phyloP scores from a whole-genome alignment of 2,797 vertebrate species.

The Odontamblyopus rebecca region DNA sequence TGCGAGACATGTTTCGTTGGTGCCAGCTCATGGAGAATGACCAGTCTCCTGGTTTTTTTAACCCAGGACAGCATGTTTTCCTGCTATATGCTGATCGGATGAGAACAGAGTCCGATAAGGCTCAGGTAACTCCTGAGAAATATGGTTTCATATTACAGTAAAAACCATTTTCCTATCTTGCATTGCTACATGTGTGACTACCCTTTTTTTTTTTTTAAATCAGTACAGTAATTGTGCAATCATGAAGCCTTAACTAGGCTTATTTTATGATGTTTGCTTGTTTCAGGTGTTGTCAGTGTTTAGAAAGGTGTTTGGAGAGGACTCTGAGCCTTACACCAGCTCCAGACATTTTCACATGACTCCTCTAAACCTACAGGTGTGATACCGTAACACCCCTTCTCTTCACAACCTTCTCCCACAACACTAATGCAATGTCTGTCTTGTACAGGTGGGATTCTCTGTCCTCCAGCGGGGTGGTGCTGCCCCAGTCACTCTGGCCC shows the following conservation, averaged over 20 bases:
- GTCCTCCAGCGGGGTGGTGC: conserved; percentile 86
- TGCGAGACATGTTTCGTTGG: conserved; percentile 97
- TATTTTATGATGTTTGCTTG: not conserved
- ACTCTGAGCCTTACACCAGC: conserved; percentile 81
- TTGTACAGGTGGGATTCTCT: conserved; percentile 87
- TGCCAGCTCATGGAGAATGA: conserved; percentile 96
- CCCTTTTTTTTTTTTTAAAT: not conserved
- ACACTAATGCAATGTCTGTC: not conserved
- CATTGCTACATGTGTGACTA: not conserved
- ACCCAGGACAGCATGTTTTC: conserved; percentile 91
- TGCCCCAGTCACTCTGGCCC: conserved; percentile 72
- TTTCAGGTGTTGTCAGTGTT: conserved; percentile 86
- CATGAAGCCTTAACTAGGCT: not conserved
- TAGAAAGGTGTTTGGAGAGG: conserved; percentile 85
- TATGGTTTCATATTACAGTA: not conserved
- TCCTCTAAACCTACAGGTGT: conserved; percentile 91
- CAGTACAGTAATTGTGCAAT: not conserved
- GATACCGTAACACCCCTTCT: not conserved
- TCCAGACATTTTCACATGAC: conserved; percentile 90
- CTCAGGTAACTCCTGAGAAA: conserved; percentile 74
- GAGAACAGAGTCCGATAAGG: conserved; percentile 87
- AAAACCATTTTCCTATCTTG: not conserved
- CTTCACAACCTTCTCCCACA: not conserved
- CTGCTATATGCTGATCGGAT: conserved; percentile 93
- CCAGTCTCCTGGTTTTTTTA: conserved; percentile 88